Conservation (phyloP, 2,888 invertebrate species). For the Drosophila picticornis region DNA sequence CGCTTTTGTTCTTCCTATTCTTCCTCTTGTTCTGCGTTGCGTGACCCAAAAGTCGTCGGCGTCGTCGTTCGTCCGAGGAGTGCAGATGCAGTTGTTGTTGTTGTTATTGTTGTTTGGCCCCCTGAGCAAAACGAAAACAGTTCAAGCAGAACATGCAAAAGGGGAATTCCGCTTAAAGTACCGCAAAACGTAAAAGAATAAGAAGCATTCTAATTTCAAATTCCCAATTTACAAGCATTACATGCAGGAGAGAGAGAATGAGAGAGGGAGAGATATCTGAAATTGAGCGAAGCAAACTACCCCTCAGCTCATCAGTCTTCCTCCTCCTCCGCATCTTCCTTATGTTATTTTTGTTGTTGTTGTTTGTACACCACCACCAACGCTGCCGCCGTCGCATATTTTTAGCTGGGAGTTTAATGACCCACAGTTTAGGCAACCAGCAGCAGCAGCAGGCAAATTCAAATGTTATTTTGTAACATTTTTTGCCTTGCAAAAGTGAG, state of each 20-base stretch:
- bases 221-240: slow-evolving; percentile 60
- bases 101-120: slow-evolving; percentile 15
- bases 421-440: slow-evolving; percentile 57
- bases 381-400: slow-evolving; percentile 55
- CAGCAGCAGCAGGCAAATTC: slow-evolving; percentile 36
- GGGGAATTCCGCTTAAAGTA: slow-evolving; percentile 69
- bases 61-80: slow-evolving; percentile 21
- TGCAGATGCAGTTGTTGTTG: slow-evolving; percentile 57
- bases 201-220: slow-evolving; percentile 48
- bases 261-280: slow-evolving; percentile 6
- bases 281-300: slow-evolving; percentile 49
- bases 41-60: slow-evolving; percentile 68
- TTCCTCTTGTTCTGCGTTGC: slow-evolving; percentile 47
- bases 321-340: slow-evolving; percentile 6
- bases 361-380: slow-evolving; percentile 44
- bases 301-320: slow-evolving; percentile 36
- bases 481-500: background rate
- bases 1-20: slow-evolving; percentile 41
- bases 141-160: slow-evolving; percentile 65
- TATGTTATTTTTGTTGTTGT: slow-evolving; percentile 37
- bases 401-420: slow-evolving; percentile 77
- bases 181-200: slow-evolving; percentile 44
- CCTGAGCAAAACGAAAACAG: slow-evolving; percentile 55
- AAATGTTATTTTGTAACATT: background rate
- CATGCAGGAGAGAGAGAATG: slow-evolving; percentile 22